These are phyloP conservation scores for Drosophila recens DNA, from an alignment of 2,888 invertebrate genomes.

Conservation along the genomic window DNA sequence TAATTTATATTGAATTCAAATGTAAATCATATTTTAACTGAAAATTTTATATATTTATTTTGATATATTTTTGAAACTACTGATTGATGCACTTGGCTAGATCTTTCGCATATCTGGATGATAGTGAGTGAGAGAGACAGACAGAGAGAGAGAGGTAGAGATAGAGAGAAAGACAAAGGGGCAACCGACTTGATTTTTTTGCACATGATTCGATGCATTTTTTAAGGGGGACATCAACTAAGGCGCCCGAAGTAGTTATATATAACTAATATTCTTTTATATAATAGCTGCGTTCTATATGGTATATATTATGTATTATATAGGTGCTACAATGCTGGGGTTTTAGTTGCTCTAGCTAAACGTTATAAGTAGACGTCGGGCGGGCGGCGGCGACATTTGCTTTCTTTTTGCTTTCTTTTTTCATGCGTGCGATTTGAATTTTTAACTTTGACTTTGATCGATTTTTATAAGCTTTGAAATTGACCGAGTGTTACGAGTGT, in stretches of 20 bases:
- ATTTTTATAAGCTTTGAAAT: slow-evolving; percentile 9
- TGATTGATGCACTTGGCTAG: slow-evolving; percentile 47
- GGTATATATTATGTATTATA: slow-evolving; percentile 14
- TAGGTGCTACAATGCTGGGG: slow-evolving; percentile 37
- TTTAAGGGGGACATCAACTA: slow-evolving; percentile 13
- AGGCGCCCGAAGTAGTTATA: slow-evolving; percentile 25
- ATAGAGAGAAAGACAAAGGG: slow-evolving; percentile 25
- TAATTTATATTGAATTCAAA: slow-evolving; percentile 16
- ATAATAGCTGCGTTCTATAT: slow-evolving; percentile 22
- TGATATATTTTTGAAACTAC: slow-evolving; percentile 25
- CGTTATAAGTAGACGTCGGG: slow-evolving; percentile 40
- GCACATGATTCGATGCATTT: slow-evolving; percentile 27
- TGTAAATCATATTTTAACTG: slow-evolving; percentile 69
- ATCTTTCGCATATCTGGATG: slow-evolving; percentile 18
- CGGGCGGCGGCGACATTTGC: slow-evolving; percentile 52
- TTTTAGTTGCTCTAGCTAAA: slow-evolving; percentile 46
- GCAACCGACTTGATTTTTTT: slow-evolving; percentile 8
- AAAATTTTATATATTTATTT: slow-evolving; percentile 40
- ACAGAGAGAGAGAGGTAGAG: slow-evolving; percentile 21
- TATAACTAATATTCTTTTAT: slow-evolving; percentile 25
- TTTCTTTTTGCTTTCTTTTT: slow-evolving; percentile 15
- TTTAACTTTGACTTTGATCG: slow-evolving; percentile 16
- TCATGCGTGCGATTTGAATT: slow-evolving; percentile 27
- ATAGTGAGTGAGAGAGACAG: slow-evolving; percentile 27
- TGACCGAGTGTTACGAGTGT: slow-evolving; percentile 45